Conservation (phyloP, 2,113 vertebrate genomes). For the Haemorhous mexicanus region DNA sequence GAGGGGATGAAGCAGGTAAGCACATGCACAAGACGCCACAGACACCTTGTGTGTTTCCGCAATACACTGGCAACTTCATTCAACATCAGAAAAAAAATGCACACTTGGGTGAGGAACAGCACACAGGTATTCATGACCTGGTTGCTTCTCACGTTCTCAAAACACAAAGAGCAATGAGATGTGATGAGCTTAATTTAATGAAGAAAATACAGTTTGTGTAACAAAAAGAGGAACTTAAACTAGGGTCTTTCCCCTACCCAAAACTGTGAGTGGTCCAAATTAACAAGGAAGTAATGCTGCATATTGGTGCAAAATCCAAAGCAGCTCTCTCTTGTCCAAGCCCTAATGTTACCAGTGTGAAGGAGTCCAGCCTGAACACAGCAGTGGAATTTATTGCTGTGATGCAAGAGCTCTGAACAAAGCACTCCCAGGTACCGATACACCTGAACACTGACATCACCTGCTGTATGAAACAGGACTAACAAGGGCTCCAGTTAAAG, state of each 20-base stretch:
- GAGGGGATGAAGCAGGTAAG: neutral
- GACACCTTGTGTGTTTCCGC: neutral
- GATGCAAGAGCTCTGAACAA: neutral
- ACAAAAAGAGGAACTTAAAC: neutral
- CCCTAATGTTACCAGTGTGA: neutral
- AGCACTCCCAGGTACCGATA: neutral
- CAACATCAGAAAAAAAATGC: neutral
- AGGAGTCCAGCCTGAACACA: neutral
- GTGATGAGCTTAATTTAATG: neutral
- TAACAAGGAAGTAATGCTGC: neutral
- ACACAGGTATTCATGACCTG: neutral
- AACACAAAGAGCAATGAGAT: slow-evolving; percentile 1
- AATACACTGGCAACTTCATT: neutral
- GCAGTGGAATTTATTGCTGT: neutral
- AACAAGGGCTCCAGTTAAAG: neutral
- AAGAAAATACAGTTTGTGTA: neutral
- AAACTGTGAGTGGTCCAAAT: neutral
- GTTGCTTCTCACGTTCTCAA: neutral
- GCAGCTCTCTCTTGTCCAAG: neutral
- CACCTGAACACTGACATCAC: slow-evolving; percentile 20
- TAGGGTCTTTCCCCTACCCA: neutral
- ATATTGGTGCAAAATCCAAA: neutral
- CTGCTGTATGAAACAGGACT: neutral
- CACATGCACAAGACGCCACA: neutral
- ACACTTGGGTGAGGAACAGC: neutral